Evolutionary conservation across 92 coral and sea anemone species (phyloP).

Genomic region (Porites cylindrica): DNA sequence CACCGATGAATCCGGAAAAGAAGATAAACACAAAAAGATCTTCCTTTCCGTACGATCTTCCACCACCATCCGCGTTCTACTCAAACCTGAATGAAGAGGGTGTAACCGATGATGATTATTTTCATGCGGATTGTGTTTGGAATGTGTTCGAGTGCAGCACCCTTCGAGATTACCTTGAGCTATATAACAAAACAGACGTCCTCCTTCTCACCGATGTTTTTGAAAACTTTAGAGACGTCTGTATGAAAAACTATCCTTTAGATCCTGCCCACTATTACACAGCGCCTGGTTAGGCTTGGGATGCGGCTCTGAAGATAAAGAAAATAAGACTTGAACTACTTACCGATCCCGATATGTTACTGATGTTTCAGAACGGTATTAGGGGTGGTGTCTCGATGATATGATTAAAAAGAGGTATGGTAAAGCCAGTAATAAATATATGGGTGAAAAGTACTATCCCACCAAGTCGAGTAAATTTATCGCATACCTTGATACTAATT

Average conservation of each 20-base stretch:
- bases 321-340: slow-evolving; percentile 30
- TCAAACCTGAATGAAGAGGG: background rate
- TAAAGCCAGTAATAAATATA: slow-evolving; percentile 23
- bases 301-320: slow-evolving; percentile 29
- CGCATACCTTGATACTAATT: slow-evolving; percentile 11
- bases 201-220: background rate
- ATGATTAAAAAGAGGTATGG: background rate
- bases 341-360: slow-evolving; percentile 44
- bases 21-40: slow-evolving; percentile 44
- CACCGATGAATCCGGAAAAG: slow-evolving; percentile 17
- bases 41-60: background rate
- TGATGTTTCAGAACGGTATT: slow-evolving; percentile 41
- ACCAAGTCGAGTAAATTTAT: background rate
- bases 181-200: slow-evolving; percentile 32
- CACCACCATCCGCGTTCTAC: slow-evolving; percentile 36
- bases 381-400: slow-evolving; percentile 49
- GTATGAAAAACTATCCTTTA: slow-evolving; percentile 38
- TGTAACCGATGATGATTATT: slow-evolving; percentile 28
- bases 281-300: slow-evolving; percentile 41
- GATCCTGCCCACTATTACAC: slow-evolving; percentile 35
- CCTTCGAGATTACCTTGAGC: slow-evolving; percentile 37
- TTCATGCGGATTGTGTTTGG: slow-evolving; percentile 43
- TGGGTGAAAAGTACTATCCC: slow-evolving; percentile 1
- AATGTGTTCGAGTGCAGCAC: background rate
- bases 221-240: slow-evolving; percentile 8